Evolutionary conservation across 2,797 vertebrate species (phyloP), one percentile per base, ranked within the genome.

Genomic region (Dendrocincla tyrannina): DNA sequence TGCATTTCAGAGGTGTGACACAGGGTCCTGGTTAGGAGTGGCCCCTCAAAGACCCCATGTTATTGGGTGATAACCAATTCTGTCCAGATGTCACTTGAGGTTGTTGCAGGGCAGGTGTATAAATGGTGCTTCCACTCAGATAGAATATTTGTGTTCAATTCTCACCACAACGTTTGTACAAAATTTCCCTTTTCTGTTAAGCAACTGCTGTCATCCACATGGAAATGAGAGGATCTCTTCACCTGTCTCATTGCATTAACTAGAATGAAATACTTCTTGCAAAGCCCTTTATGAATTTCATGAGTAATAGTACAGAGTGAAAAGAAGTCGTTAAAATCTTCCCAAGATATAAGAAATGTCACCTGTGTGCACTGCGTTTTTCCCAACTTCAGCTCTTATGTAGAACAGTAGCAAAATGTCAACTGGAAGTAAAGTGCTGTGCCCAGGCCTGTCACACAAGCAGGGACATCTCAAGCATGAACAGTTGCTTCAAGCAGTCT

Each of bases 381-480:
- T 47, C 52, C 46, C 41, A 60, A 4, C 52, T 70, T 70, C 7
- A 17, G 10, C 28, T 89, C 44, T 91, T 85, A 74, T 3, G 13
- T 76, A 83, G 77, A 92, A 66, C 46, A 79, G 50, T 14, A 84
- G 49, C 63, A 80, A 63, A 93, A 85, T 80, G 89, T 68, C 75
- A 92, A 3, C 56, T 88, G 87, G 81, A 88, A 62, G 86, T 39
- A 68, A 72, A 33, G 18, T 1, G 3, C 78, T 53, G 75, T 74
- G 63, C 58, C 62, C 44, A 47, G 37, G 9, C 32, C 75, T 64
- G 81, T 73, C 94, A 92, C 1, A 10, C 67, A 35, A 32, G 66
- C 78, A 73, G 39, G 11, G 27, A 13, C 68, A 56, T 10, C 56
- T 94, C 52, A 70, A 63, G 72, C 2, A 1, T 77, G 68, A 96